A percentile compares a stretch with the other conserved stretches of the same genome.
phyloP scores from a whole-genome alignment of 2,888 invertebrate genomes.

The Parnassius apollo region DNA sequence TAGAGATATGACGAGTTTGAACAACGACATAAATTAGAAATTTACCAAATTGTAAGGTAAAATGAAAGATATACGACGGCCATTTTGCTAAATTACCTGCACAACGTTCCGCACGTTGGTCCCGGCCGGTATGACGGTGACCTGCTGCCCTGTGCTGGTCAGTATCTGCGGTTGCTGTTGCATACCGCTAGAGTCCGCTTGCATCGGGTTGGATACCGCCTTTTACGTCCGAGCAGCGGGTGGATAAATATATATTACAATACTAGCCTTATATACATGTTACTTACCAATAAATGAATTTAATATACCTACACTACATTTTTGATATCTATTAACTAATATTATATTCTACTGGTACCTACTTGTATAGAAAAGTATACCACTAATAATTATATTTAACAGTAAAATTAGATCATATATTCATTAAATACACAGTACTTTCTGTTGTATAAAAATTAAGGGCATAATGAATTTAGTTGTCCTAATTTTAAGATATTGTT shows the following conservation, averaged over 20 bases:
- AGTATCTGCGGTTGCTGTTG: slow-evolving; percentile 82
- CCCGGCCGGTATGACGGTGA: slow-evolving; percentile 88
- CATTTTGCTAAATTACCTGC: slow-evolving; percentile 49
- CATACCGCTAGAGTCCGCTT: slow-evolving; percentile 58
- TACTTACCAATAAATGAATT: slow-evolving; percentile 2
- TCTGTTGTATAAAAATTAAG: too few species aligned
- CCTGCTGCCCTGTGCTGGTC: slow-evolving; percentile 88
- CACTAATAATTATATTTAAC: too few species aligned
- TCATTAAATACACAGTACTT: too few species aligned
- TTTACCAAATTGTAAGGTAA: neutral
- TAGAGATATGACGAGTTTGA: neutral
- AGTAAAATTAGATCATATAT: too few species aligned
- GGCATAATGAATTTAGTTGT: too few species aligned
- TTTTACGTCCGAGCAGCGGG: slow-evolving; percentile 59
- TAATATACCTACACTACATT: neutral
- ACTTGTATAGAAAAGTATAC: too few species aligned
- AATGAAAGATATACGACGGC: too few species aligned
- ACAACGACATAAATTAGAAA: slow-evolving; percentile 5
- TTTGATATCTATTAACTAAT: too few species aligned
- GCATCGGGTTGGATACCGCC: slow-evolving; percentile 73
- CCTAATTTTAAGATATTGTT: too few species aligned
- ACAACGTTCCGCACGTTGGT: slow-evolving; percentile 74
- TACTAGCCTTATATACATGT: slow-evolving; percentile 20
- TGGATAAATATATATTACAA: slow-evolving; percentile 35
- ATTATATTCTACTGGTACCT: too few species aligned